phyloP scores from a whole-genome alignment of 2,888 invertebrate genomes.

The Molorchus minor region DNA sequence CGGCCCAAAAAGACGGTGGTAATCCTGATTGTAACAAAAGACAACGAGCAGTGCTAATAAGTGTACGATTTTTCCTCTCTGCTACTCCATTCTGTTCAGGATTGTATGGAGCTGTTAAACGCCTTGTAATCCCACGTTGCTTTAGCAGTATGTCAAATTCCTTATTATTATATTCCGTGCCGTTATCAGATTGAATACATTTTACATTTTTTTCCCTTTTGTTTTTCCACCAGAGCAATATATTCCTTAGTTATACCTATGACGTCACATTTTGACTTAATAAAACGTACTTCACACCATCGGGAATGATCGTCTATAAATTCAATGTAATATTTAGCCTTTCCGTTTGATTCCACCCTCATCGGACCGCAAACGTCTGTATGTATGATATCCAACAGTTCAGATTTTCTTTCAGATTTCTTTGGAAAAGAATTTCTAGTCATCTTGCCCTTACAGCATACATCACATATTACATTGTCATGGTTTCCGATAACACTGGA shows the following conservation, averaged over 20 bases:
- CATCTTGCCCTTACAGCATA: too few species aligned
- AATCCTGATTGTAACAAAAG: slow-evolving; percentile 46
- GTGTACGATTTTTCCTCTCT: slow-evolving; percentile 32
- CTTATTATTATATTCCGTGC: slow-evolving; percentile 33
- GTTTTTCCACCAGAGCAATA: slow-evolving; percentile 40
- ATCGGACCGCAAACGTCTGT: slow-evolving; percentile 32
- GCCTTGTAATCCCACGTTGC: slow-evolving; percentile 33
- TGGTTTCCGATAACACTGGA: too few species aligned
- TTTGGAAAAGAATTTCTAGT: too few species aligned
- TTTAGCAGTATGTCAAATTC: slow-evolving; percentile 34
- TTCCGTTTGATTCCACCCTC: slow-evolving; percentile 24
- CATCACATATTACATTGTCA: too few species aligned
- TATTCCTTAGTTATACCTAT: slow-evolving; percentile 40
- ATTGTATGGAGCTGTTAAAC: slow-evolving; percentile 35
- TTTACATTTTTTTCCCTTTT: too few species aligned
- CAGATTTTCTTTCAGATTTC: too few species aligned
- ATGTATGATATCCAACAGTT: slow-evolving; percentile 9
- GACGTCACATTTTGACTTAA: slow-evolving; percentile 40
- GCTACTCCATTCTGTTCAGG: slow-evolving; percentile 42
- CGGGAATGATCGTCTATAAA: slow-evolving; percentile 46
- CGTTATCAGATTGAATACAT: slow-evolving; percentile 41
- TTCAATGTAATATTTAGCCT: slow-evolving; percentile 39
- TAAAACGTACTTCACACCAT: slow-evolving; percentile 42
- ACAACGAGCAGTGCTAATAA: slow-evolving; percentile 33
- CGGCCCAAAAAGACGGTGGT: slow-evolving; percentile 50